A percentile compares a stretch with the other conserved stretches of the same genome.
These are phyloP conservation scores for Yponomeuta plumbellus DNA, from an alignment of 2,888 invertebrate genomes.

Conservation along the genomic window DNA sequence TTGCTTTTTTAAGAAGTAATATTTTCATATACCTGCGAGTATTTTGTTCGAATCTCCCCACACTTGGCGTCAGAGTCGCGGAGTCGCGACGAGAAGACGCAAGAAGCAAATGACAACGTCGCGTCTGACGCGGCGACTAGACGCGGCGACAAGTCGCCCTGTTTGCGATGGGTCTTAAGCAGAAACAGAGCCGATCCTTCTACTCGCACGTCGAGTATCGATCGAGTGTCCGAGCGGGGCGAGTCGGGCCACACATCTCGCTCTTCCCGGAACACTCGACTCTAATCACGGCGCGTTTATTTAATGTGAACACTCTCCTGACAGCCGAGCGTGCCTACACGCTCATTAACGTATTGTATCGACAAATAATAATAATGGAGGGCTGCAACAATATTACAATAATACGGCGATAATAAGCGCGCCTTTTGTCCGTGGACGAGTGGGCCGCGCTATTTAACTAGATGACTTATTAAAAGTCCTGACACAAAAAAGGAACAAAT, in stretches of 20 bases:
- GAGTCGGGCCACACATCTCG: neutral
- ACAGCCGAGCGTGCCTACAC: slow-evolving; percentile 48
- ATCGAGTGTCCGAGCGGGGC: neutral
- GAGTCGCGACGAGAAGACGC: too few relatives aligned
- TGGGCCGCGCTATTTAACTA: slow-evolving; percentile 10
- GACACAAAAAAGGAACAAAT: neutral
- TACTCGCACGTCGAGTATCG: neutral
- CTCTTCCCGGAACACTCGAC: slow-evolving; percentile 1
- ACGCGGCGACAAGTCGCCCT: too few relatives aligned
- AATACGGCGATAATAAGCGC: slow-evolving; percentile 63
- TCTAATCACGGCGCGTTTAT: neutral
- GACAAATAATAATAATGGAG: slow-evolving; percentile 38
- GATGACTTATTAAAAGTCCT: slow-evolving; percentile 15
- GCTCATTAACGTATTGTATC: slow-evolving; percentile 69
- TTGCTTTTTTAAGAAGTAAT: too few relatives aligned
- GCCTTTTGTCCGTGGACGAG: slow-evolving; percentile 39
- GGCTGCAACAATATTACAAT: slow-evolving; percentile 70
- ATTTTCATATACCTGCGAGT: too few relatives aligned
- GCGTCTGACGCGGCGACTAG: too few relatives aligned
- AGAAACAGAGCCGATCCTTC: neutral
- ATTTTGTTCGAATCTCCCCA: too few relatives aligned
- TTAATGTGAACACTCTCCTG: slow-evolving; percentile 8
- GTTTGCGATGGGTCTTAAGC: too few relatives aligned
- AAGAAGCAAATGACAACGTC: too few relatives aligned
- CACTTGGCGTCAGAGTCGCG: too few relatives aligned